phyloP scores from a whole-genome alignment of 2,113 vertebrate genomes.

The Seriola dumerili region DNA sequence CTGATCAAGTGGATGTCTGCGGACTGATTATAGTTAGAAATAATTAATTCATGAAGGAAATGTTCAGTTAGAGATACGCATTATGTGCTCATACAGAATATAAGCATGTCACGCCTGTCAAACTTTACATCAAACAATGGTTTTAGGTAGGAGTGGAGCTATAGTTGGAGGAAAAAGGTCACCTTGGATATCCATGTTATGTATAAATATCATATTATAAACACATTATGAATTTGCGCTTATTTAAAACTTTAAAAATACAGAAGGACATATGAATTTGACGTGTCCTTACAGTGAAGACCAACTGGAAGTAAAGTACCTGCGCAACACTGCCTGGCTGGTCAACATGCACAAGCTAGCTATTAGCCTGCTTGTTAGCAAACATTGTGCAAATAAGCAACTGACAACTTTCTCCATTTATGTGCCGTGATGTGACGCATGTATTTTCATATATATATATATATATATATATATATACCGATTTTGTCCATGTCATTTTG shows the following conservation, averaged over 20 bases:
- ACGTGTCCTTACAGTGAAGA: neutral
- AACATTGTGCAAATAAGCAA: neutral
- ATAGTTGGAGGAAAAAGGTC: too few relatives aligned
- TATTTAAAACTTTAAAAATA: too few relatives aligned
- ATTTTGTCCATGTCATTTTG: neutral
- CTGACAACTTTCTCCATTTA: neutral
- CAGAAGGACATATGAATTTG: too few relatives aligned
- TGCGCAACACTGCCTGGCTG: neutral
- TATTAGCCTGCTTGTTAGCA: too few relatives aligned
- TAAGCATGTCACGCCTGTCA: constrained; percentile 14
- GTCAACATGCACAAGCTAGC: too few relatives aligned
- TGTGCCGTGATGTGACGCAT: neutral
- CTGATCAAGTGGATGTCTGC: constrained; percentile 70
- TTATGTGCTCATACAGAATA: constrained; percentile 57
- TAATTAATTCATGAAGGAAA: constrained; percentile 77
- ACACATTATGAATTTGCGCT: too few relatives aligned
- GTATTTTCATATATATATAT: too few relatives aligned
- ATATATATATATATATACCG: too few relatives aligned
- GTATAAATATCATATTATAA: too few relatives aligned
- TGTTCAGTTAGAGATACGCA: constrained; percentile 59
- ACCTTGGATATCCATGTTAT: too few relatives aligned
- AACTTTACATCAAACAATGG: neutral
- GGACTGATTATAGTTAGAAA: constrained; percentile 69
- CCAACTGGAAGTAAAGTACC: neutral
- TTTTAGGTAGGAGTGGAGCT: neutral